These are phyloP conservation scores for Grantiella picta DNA, from an alignment of 2,113 vertebrate genomes.

Conservation along the genomic window DNA sequence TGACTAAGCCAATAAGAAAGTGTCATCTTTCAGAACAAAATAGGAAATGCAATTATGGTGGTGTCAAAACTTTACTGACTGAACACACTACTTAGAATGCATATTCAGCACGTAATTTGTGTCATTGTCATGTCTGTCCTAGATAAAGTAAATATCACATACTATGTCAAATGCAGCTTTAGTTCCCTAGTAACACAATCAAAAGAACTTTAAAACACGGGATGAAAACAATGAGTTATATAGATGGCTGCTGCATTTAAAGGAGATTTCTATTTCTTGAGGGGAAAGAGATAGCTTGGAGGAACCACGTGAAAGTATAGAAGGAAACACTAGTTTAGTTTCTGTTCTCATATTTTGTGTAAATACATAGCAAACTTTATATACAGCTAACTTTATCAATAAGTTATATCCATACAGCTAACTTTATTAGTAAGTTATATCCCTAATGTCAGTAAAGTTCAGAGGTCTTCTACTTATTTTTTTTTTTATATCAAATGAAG, in stretches of 20 bases:
- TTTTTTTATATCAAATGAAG: background rate
- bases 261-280: background rate
- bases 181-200: background rate
- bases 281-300: background rate
- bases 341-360: background rate
- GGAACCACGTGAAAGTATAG: background rate
- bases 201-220: background rate
- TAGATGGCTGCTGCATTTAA: background rate
- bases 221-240: background rate
- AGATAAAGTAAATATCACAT: background rate
- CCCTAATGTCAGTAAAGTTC: background rate
- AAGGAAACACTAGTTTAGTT: background rate
- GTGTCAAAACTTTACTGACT: background rate
- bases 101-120: background rate
- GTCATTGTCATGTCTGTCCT: background rate
- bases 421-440: background rate
- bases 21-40: background rate
- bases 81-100: background rate
- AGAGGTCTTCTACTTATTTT: background rate
- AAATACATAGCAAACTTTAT: background rate
- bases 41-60: background rate
- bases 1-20: background rate
- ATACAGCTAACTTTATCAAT: background rate
- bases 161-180: background rate
- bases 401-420: background rate